Evolutionary conservation across 2,888 invertebrate genomes (phyloP).

Genomic region (Branchipolynoe longqiensis): DNA sequence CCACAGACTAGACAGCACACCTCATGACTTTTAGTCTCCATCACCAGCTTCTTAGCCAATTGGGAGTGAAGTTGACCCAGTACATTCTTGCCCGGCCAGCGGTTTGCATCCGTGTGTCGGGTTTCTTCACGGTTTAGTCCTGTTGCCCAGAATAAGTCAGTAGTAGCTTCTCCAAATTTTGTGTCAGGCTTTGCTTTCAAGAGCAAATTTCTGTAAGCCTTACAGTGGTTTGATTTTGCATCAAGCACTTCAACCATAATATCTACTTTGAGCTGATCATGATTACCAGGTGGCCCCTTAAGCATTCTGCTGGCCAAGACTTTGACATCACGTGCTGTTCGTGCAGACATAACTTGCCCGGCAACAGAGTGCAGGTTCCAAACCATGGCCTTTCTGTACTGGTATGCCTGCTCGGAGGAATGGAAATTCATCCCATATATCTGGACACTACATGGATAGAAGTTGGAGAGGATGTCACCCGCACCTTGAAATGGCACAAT

Average conservation of each 20-base stretch:
- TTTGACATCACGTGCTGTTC: conserved; percentile 7
- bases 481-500: conserved; percentile 28
- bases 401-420: conserved; percentile 39
- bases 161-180: conserved; percentile 20
- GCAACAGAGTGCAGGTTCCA: background rate
- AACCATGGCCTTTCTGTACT: conserved; percentile 10
- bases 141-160: conserved; percentile 31
- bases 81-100: conserved; percentile 25
- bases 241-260: background rate
- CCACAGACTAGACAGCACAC: conserved; percentile 30
- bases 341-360: background rate
- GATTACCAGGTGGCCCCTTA: background rate
- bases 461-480: conserved; percentile 26
- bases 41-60: background rate
- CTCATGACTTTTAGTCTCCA: too few relatives aligned
- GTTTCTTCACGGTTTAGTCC: conserved; percentile 12
- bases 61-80: background rate
- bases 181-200: background rate
- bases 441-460: conserved; percentile 1
- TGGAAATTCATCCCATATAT: background rate
- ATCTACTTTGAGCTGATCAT: background rate
- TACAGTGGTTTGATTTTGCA: background rate
- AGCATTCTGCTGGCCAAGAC: background rate
- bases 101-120: background rate
- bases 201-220: background rate